These are phyloP conservation scores for Thunnus thynnus DNA, from an alignment of 2,113 vertebrate species.

Conservation along the genomic window DNA sequence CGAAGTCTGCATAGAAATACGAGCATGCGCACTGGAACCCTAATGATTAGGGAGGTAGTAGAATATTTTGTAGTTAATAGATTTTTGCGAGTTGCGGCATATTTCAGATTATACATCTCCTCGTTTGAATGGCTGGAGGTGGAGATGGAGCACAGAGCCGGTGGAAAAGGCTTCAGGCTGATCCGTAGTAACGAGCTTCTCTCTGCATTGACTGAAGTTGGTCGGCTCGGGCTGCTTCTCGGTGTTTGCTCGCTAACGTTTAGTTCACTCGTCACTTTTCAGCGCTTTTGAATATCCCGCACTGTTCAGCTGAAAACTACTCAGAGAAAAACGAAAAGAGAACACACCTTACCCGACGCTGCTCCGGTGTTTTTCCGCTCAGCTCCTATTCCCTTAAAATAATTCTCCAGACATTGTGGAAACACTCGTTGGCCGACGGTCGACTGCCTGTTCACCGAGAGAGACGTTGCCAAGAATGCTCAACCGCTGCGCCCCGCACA, in stretches of 20 bases:
- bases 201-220: slow-evolving; percentile 73
- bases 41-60: slow-evolving; percentile 66
- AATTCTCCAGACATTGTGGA: slow-evolving; percentile 59
- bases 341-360: slow-evolving; percentile 58
- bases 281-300: slow-evolving; percentile 58
- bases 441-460: slow-evolving; percentile 61
- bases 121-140: slow-evolving; percentile 14
- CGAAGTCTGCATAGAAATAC: slow-evolving; percentile 49
- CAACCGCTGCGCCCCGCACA: slow-evolving; percentile 80
- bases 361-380: slow-evolving; percentile 16
- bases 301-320: slow-evolving; percentile 35
- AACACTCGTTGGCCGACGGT: slow-evolving; percentile 53
- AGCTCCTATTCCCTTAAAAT: slow-evolving; percentile 68
- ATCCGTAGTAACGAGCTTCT: slow-evolving; percentile 48
- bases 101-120: neutral
- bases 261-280: slow-evolving; percentile 77
- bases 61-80: slow-evolving; percentile 64
- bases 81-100: slow-evolving; percentile 27
- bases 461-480: slow-evolving; percentile 78
- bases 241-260: slow-evolving; percentile 61
- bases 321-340: slow-evolving; percentile 17
- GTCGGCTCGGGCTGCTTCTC: slow-evolving; percentile 55
- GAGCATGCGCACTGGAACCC: slow-evolving; percentile 77
- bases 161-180: neutral
- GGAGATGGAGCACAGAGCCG: neutral